Conservation (phyloP, 2,797 vertebrate genomes). For the Amphiprion clarkii region DNA sequence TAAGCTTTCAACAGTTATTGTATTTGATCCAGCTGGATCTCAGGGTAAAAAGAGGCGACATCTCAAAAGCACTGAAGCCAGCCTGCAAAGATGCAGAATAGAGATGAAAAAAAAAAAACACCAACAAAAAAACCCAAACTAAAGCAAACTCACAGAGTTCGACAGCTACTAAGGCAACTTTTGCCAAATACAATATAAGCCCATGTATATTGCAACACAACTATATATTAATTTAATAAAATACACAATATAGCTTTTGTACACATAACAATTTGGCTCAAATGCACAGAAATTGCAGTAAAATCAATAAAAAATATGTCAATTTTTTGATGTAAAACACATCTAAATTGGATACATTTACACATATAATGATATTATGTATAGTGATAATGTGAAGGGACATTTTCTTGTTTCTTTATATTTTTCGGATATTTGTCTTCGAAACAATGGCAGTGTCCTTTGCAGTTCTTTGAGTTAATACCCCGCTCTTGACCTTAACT, state of each 20-base stretch:
- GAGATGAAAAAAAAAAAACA: conserved; percentile 67
- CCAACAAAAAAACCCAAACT: conserved; percentile 80
- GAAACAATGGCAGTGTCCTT: conserved; percentile 97
- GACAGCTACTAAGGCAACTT: conserved; percentile 99
- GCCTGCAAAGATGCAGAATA: conserved; percentile 78
- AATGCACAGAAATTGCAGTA: conserved; percentile 99
- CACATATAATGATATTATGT: conserved; percentile 98
- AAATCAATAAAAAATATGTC: conserved; percentile 99
- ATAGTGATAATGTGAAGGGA: conserved; percentile 94
- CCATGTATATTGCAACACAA: conserved; percentile 99
- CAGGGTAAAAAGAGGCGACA: conserved; percentile 92
- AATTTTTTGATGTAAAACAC: conserved; percentile 98
- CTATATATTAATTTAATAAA: conserved; percentile 99
- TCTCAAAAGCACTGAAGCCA: conserved; percentile 93
- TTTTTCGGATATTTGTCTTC: conserved; percentile 77
- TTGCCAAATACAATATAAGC: conserved; percentile 99
- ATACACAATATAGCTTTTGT: conserved; percentile 99
- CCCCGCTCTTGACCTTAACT: conserved; percentile 61
- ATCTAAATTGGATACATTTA: conserved; percentile 99
- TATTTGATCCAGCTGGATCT: conserved; percentile 90
- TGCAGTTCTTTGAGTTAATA: conserved; percentile 80
- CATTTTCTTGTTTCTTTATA: conserved; percentile 87
- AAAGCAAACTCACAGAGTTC: conserved; percentile 99
- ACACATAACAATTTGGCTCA: conserved; percentile 99
- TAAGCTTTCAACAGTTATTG: conserved; percentile 93